phyloP scores from a whole-genome alignment of 2,113 vertebrate species.

The Cavia aperea region DNA sequence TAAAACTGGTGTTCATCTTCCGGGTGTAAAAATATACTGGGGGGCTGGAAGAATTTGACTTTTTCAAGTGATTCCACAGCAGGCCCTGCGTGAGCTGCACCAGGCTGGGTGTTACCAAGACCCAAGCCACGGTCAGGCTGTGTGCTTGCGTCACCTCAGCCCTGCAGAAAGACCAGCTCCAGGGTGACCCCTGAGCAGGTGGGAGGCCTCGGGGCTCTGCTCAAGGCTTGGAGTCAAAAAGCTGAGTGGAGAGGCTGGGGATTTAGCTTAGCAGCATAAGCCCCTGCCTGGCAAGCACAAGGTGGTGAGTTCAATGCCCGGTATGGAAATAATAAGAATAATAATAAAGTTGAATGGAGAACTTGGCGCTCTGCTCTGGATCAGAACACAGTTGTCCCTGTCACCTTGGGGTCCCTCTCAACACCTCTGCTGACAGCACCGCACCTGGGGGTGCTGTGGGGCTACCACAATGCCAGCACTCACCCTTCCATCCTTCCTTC shows the following conservation, averaged over 20 bases:
- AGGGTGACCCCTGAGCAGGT: rapidly evolving
- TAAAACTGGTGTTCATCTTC: not conserved
- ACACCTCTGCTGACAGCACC: not conserved
- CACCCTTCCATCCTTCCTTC: not conserved
- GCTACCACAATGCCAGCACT: not conserved
- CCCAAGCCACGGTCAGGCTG: not conserved
- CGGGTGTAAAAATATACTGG: not conserved
- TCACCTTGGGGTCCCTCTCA: not conserved
- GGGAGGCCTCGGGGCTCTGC: not conserved
- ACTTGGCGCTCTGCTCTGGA: not conserved
- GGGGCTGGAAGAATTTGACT: not conserved
- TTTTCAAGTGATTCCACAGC: not conserved
- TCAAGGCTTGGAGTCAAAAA: not conserved
- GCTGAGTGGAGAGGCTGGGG: too few species aligned
- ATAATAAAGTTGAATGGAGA: too few species aligned
- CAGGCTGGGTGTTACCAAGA: not conserved
- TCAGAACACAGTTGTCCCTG: not conserved
- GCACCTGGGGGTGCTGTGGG: not conserved
- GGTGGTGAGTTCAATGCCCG: too few species aligned
- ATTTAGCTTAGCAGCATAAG: too few species aligned
- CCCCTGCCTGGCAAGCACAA: too few species aligned
- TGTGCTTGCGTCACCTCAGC: rapidly evolving
- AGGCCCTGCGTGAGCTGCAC: not conserved
- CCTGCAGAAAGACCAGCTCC: rapidly evolving
- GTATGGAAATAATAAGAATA: too few species aligned